These are phyloP conservation scores for Lamellibrachia luymesi DNA, from an alignment of 1,140 invertebrate genomes.

Conservation along the genomic window DNA sequence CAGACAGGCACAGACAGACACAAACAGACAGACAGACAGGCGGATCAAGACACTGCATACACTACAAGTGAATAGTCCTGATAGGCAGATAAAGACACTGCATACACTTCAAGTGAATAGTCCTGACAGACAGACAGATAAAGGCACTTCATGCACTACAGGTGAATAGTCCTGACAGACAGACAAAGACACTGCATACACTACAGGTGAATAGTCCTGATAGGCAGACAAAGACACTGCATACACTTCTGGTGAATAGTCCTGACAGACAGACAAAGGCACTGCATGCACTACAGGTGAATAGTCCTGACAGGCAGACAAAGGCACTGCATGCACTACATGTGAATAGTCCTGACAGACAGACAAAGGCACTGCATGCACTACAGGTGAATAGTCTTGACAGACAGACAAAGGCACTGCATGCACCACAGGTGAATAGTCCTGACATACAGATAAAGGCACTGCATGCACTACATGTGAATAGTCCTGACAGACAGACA, in stretches of 20 bases:
- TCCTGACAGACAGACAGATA: neutral
- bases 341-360: no score
- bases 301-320: no score
- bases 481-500: no score
- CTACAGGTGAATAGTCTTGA: neutral
- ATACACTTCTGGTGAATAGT: no score
- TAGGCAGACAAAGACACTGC: no score
- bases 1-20: neutral
- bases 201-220: no score
- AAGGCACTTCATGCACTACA: neutral
- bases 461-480: neutral
- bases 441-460: neutral
- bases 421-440: constrained; percentile 42
- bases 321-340: no score
- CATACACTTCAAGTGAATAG: neutral
- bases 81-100: neutral
- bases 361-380: no score
- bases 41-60: neutral
- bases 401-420: constrained; percentile 40
- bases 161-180: neutral
- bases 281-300: no score
- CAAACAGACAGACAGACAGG: neutral
- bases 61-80: neutral
- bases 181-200: neutral
- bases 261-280: no score